phyloP scores from a whole-genome alignment of 2,888 invertebrate species.

The Lordiphosa andalusiaca region DNA sequence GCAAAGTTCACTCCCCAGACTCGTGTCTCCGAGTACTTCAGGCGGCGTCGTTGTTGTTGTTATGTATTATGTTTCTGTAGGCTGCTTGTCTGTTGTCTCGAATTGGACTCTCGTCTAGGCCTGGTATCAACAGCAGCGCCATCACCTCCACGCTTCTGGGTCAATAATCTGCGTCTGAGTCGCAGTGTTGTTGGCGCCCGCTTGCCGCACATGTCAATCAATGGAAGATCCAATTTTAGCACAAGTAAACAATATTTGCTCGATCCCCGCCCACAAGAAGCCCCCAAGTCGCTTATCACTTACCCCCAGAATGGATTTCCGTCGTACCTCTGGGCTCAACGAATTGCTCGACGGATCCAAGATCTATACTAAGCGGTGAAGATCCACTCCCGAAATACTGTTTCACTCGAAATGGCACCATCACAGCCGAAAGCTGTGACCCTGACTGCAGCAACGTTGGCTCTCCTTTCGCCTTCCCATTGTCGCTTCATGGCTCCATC shows the following conservation, averaged over 20 bases:
- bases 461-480: neutral
- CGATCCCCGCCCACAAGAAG: slow-evolving; percentile 25
- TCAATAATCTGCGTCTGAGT: slow-evolving; percentile 67
- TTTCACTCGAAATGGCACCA: slow-evolving; percentile 21
- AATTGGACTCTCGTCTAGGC: slow-evolving; percentile 63
- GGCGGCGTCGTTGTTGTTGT: neutral
- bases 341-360: neutral
- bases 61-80: slow-evolving; percentile 14
- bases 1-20: slow-evolving; percentile 33
- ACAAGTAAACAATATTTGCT: slow-evolving; percentile 72
- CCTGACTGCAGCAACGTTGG: neutral
- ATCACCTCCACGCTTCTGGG: slow-evolving; percentile 63
- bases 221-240: slow-evolving; percentile 75
- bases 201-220: slow-evolving; percentile 68
- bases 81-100: slow-evolving; percentile 38
- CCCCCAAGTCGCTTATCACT: slow-evolving; percentile 7
- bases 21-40: slow-evolving; percentile 9
- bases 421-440: slow-evolving; percentile 7
- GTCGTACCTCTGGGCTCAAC: slow-evolving; percentile 13
- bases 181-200: slow-evolving; percentile 54
- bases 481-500: slow-evolving; percentile 4
- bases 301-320: slow-evolving; percentile 6
- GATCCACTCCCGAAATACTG: slow-evolving; percentile 2
- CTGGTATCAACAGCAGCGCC: slow-evolving; percentile 34
- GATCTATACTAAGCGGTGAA: slow-evolving; percentile 22